These are phyloP conservation scores for Teleogryllus occipitalis DNA, from an alignment of 1,140 invertebrate genomes.

Conservation along the genomic window DNA sequence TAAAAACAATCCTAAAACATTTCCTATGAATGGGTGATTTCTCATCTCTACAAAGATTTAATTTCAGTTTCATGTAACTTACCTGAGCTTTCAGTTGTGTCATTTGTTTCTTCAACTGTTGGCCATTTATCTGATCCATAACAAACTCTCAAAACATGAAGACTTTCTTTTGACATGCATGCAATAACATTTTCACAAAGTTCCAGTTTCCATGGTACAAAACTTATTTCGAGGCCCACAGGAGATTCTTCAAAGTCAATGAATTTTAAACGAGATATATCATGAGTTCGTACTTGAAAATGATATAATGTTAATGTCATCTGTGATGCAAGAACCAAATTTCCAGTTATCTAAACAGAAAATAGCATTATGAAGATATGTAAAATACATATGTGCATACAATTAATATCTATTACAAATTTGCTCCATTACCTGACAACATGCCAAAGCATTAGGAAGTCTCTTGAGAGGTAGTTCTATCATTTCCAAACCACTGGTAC, in stretches of 20 bases:
- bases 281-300: constrained; percentile 51
- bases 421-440: constrained; percentile 44
- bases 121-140: neutral
- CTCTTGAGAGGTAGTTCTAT: constrained; percentile 53
- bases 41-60: too few relatives aligned
- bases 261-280: constrained; percentile 52
- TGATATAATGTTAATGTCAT: constrained; percentile 46
- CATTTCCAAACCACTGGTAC: constrained; percentile 48
- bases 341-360: constrained; percentile 41
- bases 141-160: constrained; percentile 37
- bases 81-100: neutral
- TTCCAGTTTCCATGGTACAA: constrained; percentile 40
- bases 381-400: constrained; percentile 11
- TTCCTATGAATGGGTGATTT: too few relatives aligned
- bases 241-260: constrained; percentile 53
- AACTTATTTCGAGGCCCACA: constrained; percentile 42
- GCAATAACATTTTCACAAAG: constrained; percentile 52
- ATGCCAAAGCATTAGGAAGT: constrained; percentile 47
- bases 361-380: neutral
- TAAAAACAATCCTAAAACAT: too few relatives aligned
- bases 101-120: neutral
- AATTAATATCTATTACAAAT: neutral
- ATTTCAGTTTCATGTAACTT: neutral
- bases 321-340: constrained; percentile 47
- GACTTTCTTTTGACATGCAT: constrained; percentile 38